Conservation (phyloP, 2,888 invertebrate species). For the Drosophila neoperkinsi region DNA sequence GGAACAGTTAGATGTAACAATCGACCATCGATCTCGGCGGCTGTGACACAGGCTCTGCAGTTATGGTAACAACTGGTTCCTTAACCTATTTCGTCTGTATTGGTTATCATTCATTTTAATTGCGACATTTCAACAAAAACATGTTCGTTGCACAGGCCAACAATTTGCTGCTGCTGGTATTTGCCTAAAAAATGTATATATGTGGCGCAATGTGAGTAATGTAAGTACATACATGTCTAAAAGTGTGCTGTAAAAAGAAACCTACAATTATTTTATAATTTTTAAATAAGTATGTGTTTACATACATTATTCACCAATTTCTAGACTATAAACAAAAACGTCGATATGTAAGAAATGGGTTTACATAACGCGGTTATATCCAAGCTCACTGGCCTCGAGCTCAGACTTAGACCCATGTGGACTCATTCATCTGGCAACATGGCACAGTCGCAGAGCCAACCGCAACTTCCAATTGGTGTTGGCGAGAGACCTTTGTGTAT, state of each 20-base stretch:
- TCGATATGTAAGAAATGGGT: slow-evolving; percentile 37
- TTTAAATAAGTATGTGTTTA: slow-evolving; percentile 7
- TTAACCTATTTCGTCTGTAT: slow-evolving; percentile 65
- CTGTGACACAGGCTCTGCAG: slow-evolving; percentile 45
- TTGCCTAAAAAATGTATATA: slow-evolving; percentile 33
- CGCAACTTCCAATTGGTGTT: slow-evolving; percentile 44
- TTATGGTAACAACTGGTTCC: slow-evolving; percentile 78
- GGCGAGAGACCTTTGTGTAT: slow-evolving; percentile 57
- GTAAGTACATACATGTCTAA: slow-evolving; percentile 15
- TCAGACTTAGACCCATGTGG: slow-evolving; percentile 48
- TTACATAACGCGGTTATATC: slow-evolving; percentile 71
- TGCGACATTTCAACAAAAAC: slow-evolving; percentile 66
- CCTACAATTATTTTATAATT: slow-evolving; percentile 68
- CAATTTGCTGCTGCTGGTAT: slow-evolving; percentile 42
- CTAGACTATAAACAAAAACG: slow-evolving; percentile 50
- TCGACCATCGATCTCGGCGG: slow-evolving; percentile 49
- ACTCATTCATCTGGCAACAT: slow-evolving; percentile 26
- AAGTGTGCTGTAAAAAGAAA: slow-evolving; percentile 22
- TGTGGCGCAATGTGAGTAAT: slow-evolving; percentile 4
- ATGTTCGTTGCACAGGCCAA: slow-evolving; percentile 59
- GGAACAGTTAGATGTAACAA: slow-evolving; percentile 31
- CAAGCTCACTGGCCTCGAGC: slow-evolving; percentile 54
- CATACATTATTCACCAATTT: slow-evolving; percentile 60
- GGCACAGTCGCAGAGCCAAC: slow-evolving; percentile 13
- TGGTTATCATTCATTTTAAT: slow-evolving; percentile 63